These are phyloP conservation scores for Oscheius sp. DNA, from an alignment of 1,140 invertebrate genomes.

Conservation along the genomic window DNA sequence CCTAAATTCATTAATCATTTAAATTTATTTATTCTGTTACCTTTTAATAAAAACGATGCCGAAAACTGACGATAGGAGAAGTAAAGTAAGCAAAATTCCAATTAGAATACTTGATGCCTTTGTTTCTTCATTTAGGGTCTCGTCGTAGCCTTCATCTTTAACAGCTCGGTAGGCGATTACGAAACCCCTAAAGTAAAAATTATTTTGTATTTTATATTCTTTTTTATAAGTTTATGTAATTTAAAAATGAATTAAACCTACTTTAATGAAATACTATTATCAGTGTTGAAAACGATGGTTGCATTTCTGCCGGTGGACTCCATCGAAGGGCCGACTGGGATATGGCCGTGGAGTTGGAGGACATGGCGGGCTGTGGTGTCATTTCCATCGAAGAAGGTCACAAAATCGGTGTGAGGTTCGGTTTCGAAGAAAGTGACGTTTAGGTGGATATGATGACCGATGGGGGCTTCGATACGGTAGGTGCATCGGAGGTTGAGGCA, in stretches of 20 bases:
- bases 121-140: no score
- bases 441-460: not conserved
- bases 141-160: no score
- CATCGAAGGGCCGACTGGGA: not conserved
- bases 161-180: not conserved
- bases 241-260: not conserved
- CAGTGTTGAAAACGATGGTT: not conserved
- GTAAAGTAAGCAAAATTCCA: no score
- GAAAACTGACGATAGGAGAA: no score
- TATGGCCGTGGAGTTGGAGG: not conserved
- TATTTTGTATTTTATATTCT: not conserved
- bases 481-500: not conserved
- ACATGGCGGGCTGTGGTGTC: not conserved
- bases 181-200: not conserved
- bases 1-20: no score
- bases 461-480: not conserved
- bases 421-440: slow-evolving; percentile 1
- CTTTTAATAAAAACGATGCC: no score
- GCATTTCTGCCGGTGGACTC: not conserved
- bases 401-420: not conserved
- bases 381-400: not conserved
- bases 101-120: no score
- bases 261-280: not conserved
- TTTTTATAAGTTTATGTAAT: not conserved
- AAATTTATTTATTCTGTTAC: no score